Conservation (phyloP, 2,888 invertebrate species). For the Ichneumoninae sp. region DNA sequence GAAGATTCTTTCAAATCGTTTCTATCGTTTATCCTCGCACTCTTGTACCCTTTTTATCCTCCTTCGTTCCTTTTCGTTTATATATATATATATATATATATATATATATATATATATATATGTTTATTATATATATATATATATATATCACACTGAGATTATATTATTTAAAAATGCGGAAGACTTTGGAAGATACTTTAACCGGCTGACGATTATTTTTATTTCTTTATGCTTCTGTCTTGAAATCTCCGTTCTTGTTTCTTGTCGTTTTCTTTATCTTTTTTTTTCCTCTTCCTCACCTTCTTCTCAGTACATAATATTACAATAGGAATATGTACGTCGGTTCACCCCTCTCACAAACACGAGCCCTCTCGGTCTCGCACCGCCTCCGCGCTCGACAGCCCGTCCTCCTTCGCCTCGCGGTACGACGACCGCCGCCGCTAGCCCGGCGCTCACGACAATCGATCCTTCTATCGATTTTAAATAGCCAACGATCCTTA, state of each 20-base stretch:
- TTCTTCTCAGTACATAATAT: conserved; percentile 28
- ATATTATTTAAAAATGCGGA: conserved; percentile 31
- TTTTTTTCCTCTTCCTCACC: neutral
- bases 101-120: too few species aligned
- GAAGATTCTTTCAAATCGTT: neutral
- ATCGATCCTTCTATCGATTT: conserved; percentile 58
- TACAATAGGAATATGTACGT: conserved; percentile 25
- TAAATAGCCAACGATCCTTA: conserved; percentile 45
- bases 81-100: conserved; percentile 1
- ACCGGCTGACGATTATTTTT: conserved; percentile 9
- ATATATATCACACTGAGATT: conserved; percentile 16
- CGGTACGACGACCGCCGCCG: conserved; percentile 39
- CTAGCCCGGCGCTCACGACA: conserved; percentile 37
- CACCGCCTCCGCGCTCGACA: conserved; percentile 14
- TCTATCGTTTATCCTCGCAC: neutral
- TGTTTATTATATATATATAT: neutral
- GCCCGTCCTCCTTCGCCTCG: conserved; percentile 40
- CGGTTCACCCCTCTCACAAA: conserved; percentile 42
- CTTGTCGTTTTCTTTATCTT: neutral
- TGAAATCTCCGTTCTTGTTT: neutral
- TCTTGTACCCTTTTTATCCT: neutral
- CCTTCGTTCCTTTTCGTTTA: neutral
- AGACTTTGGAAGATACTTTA: conserved; percentile 57
- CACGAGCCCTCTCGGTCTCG: conserved; percentile 35
- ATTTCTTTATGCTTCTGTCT: conserved; percentile 3